These are phyloP conservation scores for Macrotis lagotis DNA, from an alignment of 2,113 vertebrate genomes.

Conservation along the genomic window DNA sequence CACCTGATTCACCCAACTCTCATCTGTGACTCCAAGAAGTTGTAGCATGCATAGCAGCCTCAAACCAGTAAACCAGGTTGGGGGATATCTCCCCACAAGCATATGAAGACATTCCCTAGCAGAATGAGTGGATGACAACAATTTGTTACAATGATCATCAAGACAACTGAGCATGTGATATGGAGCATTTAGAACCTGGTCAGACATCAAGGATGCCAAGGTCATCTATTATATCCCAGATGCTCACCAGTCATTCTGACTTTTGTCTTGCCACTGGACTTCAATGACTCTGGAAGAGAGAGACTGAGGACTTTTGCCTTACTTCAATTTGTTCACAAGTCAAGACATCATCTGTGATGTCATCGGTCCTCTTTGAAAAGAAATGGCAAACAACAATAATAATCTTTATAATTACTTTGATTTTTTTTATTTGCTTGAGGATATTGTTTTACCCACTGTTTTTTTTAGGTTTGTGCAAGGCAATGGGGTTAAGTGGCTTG, in stretches of 20 bases:
- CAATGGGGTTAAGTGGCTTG: too few relatives aligned
- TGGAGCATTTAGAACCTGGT: neutral
- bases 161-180: neutral
- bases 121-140: neutral
- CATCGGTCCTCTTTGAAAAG: too few relatives aligned
- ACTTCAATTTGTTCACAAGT: too few relatives aligned
- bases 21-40: neutral
- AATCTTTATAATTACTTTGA: neutral
- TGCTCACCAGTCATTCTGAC: neutral
- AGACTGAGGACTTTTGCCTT: neutral
- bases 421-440: neutral
- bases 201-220: neutral
- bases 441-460: neutral
- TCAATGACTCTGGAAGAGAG: neutral
- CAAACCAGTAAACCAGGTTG: too few relatives aligned
- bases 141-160: neutral
- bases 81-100: too few relatives aligned
- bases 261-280: neutral
- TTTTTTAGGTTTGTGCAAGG: too few relatives aligned
- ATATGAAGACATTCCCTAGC: neutral
- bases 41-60: neutral
- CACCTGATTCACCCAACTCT: neutral
- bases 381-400: too few relatives aligned
- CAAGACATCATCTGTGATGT: too few relatives aligned
- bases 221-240: too few relatives aligned